Evolutionary conservation across 2,113 vertebrate species (phyloP), one percentile per base, ranked within the genome.

Genomic region (Tautogolabrus adspersus): DNA sequence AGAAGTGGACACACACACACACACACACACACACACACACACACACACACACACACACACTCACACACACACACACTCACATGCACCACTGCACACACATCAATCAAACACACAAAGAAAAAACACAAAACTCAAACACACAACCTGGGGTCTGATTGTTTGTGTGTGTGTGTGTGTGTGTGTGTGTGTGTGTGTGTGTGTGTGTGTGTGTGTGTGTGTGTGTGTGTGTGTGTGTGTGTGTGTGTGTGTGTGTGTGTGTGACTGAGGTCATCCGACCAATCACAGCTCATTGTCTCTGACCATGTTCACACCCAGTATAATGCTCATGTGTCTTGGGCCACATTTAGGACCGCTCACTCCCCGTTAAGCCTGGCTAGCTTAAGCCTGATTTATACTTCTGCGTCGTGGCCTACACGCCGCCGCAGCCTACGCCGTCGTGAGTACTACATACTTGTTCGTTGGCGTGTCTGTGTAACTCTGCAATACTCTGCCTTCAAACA

Each of bases 61-160:
- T 8, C 72, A 75, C 69, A 34, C 76, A 65, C 72, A 75, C 59
- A 3, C 10, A 66, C 58, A 56, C 62, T 63, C 79, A 74, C 76
- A 82, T 19, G 66, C 75, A 83, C 62, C 57, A 2, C 59, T 77
- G 65, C 70, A 71, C 84, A 73, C 76, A 74, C 75, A 82, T 81
- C 72, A 80, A 87, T 83, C 77, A 81, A 66, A 77, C 49, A 71
- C 72, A 88, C 75, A 84, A 66, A 83, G 55, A 81, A 23, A 72
- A 70, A 59, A 85, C 42, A 34, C 30, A 34, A 34, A 34, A 34
- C 30, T 34, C 4, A 46, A 1, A 49, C 47, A 70, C 66, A 59
- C 19, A 75, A 21, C 62, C 58, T 56, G 57, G 59, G 55, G 71
- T 77, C 19, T n/a, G 49, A 6, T 7, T n/a, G 49, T 51, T 19